Evolutionary conservation across 2,797 vertebrate genomes (phyloP).

Genomic region (Calcarius lapponicus): DNA sequence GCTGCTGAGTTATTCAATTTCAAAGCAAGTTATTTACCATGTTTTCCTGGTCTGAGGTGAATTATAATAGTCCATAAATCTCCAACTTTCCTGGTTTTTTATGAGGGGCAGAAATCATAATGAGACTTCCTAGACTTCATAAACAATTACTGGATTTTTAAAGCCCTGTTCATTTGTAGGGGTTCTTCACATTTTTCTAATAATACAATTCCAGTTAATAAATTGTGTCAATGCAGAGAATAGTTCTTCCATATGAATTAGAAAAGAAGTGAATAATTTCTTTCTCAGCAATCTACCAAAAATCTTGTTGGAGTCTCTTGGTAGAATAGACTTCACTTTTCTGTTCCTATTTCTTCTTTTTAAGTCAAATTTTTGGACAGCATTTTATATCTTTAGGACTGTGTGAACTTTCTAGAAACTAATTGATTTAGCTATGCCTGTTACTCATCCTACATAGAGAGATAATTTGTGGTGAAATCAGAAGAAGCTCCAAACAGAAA

Average conservation of each 20-base stretch:
- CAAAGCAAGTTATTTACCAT: background rate
- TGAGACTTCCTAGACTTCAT: background rate
- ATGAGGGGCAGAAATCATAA: background rate
- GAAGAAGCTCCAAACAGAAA: background rate
- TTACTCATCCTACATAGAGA: background rate
- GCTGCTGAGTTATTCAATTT: background rate
- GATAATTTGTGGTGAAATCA: background rate
- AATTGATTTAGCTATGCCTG: background rate
- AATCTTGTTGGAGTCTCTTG: background rate
- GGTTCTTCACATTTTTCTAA: background rate
- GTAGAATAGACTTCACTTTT: background rate
- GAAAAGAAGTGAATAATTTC: background rate
- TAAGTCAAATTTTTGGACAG: background rate
- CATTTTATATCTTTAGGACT: background rate
- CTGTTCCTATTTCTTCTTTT: background rate
- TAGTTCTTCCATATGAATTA: background rate
- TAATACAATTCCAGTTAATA: background rate
- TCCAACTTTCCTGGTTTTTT: background rate
- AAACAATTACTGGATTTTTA: background rate
- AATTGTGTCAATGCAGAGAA: background rate
- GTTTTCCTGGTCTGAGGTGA: background rate
- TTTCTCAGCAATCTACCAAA: background rate
- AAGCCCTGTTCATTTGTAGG: background rate
- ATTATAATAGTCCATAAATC: background rate
- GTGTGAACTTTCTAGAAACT: background rate